A percentile compares a stretch with the other conserved stretches of the same genome.
Conservation (phyloP, 2,113 vertebrate species). For the Rynchops niger region DNA sequence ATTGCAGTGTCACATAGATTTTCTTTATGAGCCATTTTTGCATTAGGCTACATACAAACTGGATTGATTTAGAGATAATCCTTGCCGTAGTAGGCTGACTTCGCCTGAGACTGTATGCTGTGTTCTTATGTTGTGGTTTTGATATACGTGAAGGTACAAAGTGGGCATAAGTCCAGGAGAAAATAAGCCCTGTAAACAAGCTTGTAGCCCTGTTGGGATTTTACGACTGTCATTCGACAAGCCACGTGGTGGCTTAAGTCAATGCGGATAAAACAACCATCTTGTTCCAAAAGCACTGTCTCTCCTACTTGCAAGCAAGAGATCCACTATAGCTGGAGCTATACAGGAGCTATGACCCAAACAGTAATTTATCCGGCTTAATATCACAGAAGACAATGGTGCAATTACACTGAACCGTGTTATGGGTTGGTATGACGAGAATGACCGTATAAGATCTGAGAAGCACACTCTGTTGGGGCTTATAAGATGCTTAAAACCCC, state of each 20-base stretch:
- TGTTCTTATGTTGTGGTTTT: neutral
- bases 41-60: neutral
- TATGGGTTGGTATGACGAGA: neutral
- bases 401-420: neutral
- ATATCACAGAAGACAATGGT: accelerated
- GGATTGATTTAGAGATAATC: neutral
- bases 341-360: neutral
- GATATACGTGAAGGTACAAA: neutral
- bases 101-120: neutral
- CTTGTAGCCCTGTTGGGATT: neutral
- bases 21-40: neutral
- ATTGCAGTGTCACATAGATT: too few species aligned
- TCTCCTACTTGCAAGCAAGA: neutral
- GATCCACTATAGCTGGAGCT: neutral
- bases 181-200: neutral
- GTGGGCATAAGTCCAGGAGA: neutral
- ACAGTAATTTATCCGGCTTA: neutral
- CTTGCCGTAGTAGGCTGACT: neutral
- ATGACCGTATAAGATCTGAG: neutral
- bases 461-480: neutral
- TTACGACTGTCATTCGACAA: neutral
- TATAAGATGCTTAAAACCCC: neutral
- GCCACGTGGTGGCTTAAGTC: neutral
- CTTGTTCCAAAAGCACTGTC: neutral
- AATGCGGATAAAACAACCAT: neutral